Conservation (phyloP, 2,797 vertebrate species). For the Macrochelys suwanniensis region DNA sequence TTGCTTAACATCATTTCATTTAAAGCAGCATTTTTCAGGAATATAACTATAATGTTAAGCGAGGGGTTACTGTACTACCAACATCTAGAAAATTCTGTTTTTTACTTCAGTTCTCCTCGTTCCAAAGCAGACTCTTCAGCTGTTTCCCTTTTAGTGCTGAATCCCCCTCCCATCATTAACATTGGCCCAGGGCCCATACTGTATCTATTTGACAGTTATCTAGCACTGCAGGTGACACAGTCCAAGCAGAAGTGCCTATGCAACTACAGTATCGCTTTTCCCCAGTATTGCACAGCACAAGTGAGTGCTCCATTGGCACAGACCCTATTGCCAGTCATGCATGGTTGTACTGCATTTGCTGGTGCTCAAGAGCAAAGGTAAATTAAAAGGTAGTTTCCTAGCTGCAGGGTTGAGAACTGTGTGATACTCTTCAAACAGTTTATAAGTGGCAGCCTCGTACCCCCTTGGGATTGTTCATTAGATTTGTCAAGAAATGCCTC, state of each 20-base stretch:
- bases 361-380: not conserved
- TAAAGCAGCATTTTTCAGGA: too few species aligned
- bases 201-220: not conserved
- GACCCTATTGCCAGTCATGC: not conserved
- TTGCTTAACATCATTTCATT: too few species aligned
- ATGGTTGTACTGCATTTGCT: not conserved
- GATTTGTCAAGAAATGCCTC: not conserved
- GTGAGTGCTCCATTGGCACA: too few species aligned
- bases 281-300: not conserved
- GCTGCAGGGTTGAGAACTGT: not conserved
- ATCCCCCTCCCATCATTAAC: too few species aligned
- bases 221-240: not conserved
- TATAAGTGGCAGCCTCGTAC: not conserved
- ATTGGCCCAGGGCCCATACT: not conserved
- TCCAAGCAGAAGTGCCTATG: fast-evolving
- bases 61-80: not conserved
- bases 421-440: too few species aligned
- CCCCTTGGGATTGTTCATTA: not conserved
- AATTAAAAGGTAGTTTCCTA: not conserved
- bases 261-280: too few species aligned
- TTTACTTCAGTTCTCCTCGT: not conserved
- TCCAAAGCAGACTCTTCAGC: not conserved
- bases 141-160: not conserved
- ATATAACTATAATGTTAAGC: too few species aligned
- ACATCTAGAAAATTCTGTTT: not conserved